phyloP scores from a whole-genome alignment of 1,140 invertebrate genomes.

The Mycetomoellerius zeteki region DNA sequence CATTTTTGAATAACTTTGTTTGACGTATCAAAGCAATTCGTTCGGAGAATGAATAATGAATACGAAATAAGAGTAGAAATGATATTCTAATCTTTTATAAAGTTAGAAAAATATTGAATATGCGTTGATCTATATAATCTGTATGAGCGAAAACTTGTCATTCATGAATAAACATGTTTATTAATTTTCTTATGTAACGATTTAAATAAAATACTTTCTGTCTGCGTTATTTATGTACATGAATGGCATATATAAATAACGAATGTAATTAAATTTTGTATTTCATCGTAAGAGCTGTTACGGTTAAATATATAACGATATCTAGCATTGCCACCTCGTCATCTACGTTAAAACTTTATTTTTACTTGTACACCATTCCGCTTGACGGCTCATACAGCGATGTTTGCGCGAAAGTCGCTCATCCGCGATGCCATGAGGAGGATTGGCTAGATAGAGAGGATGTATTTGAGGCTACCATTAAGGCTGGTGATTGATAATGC shows the following conservation, averaged over 20 bases:
- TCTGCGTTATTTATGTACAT: not conserved
- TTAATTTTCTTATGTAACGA: not conserved
- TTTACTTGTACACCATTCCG: conserved; percentile 32
- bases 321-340: conserved; percentile 44
- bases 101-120: not conserved
- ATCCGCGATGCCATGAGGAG: conserved; percentile 63
- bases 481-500: conserved; percentile 83
- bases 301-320: conserved; percentile 33
- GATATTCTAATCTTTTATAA: not conserved
- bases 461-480: conserved; percentile 84
- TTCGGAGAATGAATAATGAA: not conserved
- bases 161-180: too few species aligned
- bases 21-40: not conserved
- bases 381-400: conserved; percentile 38
- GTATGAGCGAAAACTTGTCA: not conserved
- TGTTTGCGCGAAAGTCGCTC: conserved; percentile 61
- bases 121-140: not conserved
- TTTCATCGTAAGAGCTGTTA: not conserved
- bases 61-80: not conserved
- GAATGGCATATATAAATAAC: too few species aligned
- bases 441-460: conserved; percentile 82
- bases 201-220: not conserved
- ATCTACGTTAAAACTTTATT: conserved; percentile 33
- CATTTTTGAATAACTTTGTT: not conserved
- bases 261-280: not conserved